phyloP scores from a whole-genome alignment of 2,113 vertebrate genomes.

The Mesoclemmys tuberculata region DNA sequence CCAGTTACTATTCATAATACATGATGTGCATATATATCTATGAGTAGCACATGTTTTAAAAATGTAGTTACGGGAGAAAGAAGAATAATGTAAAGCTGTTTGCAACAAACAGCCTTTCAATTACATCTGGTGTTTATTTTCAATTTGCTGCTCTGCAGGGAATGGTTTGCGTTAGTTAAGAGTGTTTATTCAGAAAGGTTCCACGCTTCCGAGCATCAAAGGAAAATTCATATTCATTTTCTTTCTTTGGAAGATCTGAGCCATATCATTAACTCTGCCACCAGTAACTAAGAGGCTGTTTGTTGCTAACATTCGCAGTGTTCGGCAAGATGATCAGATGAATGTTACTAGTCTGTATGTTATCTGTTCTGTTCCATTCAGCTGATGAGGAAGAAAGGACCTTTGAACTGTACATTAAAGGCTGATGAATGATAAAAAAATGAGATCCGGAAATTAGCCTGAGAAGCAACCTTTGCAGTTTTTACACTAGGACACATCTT shows the following conservation, averaged over 20 bases:
- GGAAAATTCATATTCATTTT: background rate
- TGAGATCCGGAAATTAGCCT: background rate
- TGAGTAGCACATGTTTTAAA: background rate
- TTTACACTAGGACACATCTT: background rate
- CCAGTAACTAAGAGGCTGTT: background rate
- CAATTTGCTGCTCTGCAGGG: background rate
- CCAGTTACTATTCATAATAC: background rate
- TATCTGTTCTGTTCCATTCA: background rate
- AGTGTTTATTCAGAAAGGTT: slow-evolving; percentile 3
- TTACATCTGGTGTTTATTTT: slow-evolving; percentile 32
- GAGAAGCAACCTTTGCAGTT: background rate
- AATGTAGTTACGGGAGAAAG: background rate
- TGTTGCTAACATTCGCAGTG: background rate
- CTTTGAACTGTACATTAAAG: background rate
- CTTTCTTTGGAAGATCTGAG: slow-evolving; percentile 2
- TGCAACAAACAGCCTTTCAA: background rate
- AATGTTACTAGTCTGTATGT: background rate
- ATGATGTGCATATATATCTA: background rate
- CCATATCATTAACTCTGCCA: slow-evolving; percentile 1
- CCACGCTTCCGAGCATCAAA: slow-evolving; percentile 21
- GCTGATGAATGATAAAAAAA: background rate
- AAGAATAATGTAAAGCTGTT: slow-evolving; percentile 1
- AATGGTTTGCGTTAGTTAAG: slow-evolving; percentile 20
- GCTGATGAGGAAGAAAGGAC: background rate
- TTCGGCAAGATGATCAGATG: background rate